phyloP scores from a whole-genome alignment of 2,797 vertebrate species.

The Chrosomus eos region DNA sequence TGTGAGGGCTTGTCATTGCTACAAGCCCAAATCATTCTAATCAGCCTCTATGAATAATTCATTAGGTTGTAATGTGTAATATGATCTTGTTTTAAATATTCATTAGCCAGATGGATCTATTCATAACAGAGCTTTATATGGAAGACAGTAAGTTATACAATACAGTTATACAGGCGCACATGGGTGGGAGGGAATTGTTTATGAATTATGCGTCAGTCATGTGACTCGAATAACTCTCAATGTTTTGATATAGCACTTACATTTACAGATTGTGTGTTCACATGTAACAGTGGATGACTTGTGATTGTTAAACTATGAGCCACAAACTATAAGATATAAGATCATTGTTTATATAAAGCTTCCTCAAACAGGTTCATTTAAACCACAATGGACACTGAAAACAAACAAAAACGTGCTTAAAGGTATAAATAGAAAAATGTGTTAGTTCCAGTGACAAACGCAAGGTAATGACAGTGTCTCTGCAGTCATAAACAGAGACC shows the following conservation, averaged over 20 bases:
- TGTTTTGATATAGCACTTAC: neutral
- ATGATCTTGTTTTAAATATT: conserved; percentile 79
- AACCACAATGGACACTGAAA: neutral
- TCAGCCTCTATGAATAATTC: conserved; percentile 77
- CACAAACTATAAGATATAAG: neutral
- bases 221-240: conserved; percentile 7
- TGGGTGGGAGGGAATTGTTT: conserved; percentile 19
- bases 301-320: neutral
- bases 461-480: neutral
- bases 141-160: conserved; percentile 66
- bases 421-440: neutral
- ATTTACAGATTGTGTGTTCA: neutral
- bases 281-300: neutral
- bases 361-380: neutral
- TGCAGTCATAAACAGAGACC: conserved; percentile 41
- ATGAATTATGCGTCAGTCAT: neutral
- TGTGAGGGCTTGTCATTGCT: conserved; percentile 58
- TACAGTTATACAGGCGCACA: neutral
- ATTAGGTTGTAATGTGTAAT: conserved; percentile 73
- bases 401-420: neutral
- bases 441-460: neutral
- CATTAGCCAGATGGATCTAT: conserved; percentile 74
- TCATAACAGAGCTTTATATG: conserved; percentile 79
- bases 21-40: conserved; percentile 71
- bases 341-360: neutral